Conservation (phyloP, 2,797 vertebrate species). For the Babyrousa celebensis region DNA sequence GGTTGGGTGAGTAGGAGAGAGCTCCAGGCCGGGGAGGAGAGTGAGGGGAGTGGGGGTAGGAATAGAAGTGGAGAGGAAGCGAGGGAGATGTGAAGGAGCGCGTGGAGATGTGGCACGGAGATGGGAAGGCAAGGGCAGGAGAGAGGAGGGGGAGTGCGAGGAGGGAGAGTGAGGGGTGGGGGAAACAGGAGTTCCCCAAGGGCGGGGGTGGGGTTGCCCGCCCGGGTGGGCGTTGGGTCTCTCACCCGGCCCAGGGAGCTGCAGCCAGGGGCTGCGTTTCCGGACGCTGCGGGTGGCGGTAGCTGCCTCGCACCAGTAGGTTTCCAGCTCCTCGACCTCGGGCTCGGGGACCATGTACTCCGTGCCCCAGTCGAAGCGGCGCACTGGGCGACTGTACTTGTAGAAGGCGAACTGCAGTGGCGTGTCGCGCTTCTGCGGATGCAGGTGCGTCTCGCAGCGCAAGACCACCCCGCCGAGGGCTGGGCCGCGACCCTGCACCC, state of each 20-base stretch:
- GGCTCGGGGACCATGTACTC: slow-evolving; percentile 72
- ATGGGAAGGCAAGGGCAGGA: not conserved
- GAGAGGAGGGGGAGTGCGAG: not conserved
- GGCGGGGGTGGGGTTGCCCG: not conserved
- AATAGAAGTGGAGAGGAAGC: fast-evolving
- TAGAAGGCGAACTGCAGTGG: slow-evolving; percentile 87
- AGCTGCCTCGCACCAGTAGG: slow-evolving; percentile 84
- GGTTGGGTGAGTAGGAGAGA: not conserved
- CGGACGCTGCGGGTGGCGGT: slow-evolving; percentile 82
- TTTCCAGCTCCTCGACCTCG: slow-evolving; percentile 77
- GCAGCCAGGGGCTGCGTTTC: slow-evolving; percentile 84
- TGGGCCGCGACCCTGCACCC: not conserved
- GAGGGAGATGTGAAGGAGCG: fast-evolving
- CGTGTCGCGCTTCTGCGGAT: slow-evolving; percentile 78
- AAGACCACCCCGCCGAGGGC: slow-evolving; percentile 60
- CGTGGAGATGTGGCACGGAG: no score
- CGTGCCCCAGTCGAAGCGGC: slow-evolving; percentile 81
- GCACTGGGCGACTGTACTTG: slow-evolving; percentile 79
- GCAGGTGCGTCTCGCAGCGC: slow-evolving; percentile 83
- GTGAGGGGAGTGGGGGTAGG: not conserved
- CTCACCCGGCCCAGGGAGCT: slow-evolving; percentile 68
- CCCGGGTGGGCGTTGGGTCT: fast-evolving
- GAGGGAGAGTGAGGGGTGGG: fast-evolving
- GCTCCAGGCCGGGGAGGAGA: not conserved
- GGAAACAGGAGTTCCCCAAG: not conserved